Evolutionary conservation across 2,888 invertebrate genomes (phyloP), one percentile per base, ranked within the genome.

Genomic region (Gonocerus acuteangulatus): DNA sequence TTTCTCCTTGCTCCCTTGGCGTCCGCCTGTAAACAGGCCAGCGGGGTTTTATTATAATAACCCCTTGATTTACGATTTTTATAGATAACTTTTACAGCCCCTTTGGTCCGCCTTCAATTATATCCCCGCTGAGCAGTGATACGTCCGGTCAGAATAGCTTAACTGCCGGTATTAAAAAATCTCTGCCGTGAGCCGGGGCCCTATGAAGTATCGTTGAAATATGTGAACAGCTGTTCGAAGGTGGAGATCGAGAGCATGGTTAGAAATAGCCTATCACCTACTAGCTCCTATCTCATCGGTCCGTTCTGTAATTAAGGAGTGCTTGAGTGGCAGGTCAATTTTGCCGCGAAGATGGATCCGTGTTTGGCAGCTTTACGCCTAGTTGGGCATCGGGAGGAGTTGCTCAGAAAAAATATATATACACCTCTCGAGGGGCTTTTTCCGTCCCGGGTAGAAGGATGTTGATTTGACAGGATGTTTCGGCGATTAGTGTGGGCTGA

Each of bases 281-380:
- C 23, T 22, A 13, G 9, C 16, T 11, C 22, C 49, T 2, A 2
- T 27, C 48, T 22, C 49, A 21, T 48, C 11, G 22, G 22, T n/a
- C 18, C 49, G 11, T 6, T 15, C 32, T 15, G 49, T 2, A 15
- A 15, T 15, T 22, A 2, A 23, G 32, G 22, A 22, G 22, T 19
- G 22, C 11, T 19, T 47, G 47, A 47, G 19, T 47, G 47, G 21
- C 47, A 47, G 47, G 21, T 47, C 47, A 47, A 47, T 47, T 47
- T 47, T 19, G n/a, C 18, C 47, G 2, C 18, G 19, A 47, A 47
- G 47, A 47, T 21, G 47, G 47, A 47, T 47, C 47, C 21, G n/a
- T 21, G 39, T 39, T 39, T 39, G 39, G 39, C 39, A 4, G 39
- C 39, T 39, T 39, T 15, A 3, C 39, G n/a, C 39, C n/a, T 27